Base-by-base conservation (phyloP, 1,140 invertebrate genomes). In the Caenorhabditis remanei region DNA sequence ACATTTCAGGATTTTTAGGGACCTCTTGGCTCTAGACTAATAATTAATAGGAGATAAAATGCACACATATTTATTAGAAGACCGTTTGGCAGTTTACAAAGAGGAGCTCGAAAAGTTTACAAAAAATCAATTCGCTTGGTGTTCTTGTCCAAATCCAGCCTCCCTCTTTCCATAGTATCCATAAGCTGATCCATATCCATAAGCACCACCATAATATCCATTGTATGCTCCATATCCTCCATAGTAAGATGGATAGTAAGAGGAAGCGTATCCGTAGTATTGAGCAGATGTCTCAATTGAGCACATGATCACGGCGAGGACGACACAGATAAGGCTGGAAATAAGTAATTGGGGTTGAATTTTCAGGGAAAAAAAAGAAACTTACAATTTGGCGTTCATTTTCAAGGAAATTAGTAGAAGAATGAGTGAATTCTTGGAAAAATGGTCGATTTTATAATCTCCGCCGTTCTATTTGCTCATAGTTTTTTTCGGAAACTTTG, bases 131-230 rank as follows among this genome's bases (percentile, higher is more conserved):
- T 53, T 53, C 50, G 50, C 16, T 53, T 53, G 50, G 48, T 32
- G 61, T 46, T n/a, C n/a, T 32, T 32, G 32, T 0, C 61, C 56
- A 32, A 85, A 85, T 61, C 84, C 84, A 50, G 84, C 84, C 48
- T 85, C 84, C 50, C 84, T 85, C 84, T 85, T 85, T 61, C 84
- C 84, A 50, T 85, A 85, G 8, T 48, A 85, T 85, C 84, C 84
- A 79, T 79, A 79, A 63, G 61, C 61, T 2, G 61, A 63, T 63
- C 61, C 61, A 63, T 63, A 63, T 63, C 61, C 61, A 63, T 63
- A 63, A 32, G 32, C 32, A 32, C 61, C 61, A 63, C 61, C 61
- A 14, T 63, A 63, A 9, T 32, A 63, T 63, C 61, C 61, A 63
- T 40, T 63, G 61, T 63, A 63, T 63, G 61, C 61, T 63, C 61